phyloP scores from a whole-genome alignment of 2,888 invertebrate species.

The Heteromurus nitidus region DNA sequence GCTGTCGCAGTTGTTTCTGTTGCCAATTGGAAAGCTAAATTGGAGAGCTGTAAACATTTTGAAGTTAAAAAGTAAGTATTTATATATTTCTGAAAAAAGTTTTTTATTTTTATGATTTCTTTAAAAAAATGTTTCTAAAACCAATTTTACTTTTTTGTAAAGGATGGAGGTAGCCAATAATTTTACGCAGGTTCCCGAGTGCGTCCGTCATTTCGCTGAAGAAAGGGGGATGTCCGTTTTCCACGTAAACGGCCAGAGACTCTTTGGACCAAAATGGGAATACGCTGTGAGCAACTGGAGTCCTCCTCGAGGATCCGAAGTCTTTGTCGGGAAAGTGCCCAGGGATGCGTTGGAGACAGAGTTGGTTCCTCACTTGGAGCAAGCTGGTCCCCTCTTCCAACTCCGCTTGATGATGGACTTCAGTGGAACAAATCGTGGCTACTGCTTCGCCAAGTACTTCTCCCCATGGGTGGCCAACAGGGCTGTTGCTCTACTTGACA shows the following conservation, averaged over 20 bases:
- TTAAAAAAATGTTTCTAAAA: no score
- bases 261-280: constrained; percentile 2
- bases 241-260: constrained; percentile 42
- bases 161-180: no score
- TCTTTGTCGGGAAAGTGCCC: constrained; percentile 34
- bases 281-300: background rate
- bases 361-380: constrained; percentile 21
- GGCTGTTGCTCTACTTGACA: constrained; percentile 11
- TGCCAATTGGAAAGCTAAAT: no score
- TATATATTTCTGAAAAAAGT: no score
- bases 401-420: constrained; percentile 56
- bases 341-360: constrained; percentile 19
- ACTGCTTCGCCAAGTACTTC: constrained; percentile 43
- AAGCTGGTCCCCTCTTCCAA: constrained; percentile 36
- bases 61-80: no score
- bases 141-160: no score
- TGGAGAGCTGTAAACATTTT: no score
- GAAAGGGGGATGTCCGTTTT: background rate
- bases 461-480: constrained; percentile 4
- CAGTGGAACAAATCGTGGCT: constrained; percentile 55
- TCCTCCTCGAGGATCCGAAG: constrained; percentile 18
- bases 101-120: background rate
- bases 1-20: no score
- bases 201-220: background rate
- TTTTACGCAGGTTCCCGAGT: background rate